Base-by-base conservation (phyloP, 37 sponge, comb jelly and placozoan genomes). In the Ianthella basta region DNA sequence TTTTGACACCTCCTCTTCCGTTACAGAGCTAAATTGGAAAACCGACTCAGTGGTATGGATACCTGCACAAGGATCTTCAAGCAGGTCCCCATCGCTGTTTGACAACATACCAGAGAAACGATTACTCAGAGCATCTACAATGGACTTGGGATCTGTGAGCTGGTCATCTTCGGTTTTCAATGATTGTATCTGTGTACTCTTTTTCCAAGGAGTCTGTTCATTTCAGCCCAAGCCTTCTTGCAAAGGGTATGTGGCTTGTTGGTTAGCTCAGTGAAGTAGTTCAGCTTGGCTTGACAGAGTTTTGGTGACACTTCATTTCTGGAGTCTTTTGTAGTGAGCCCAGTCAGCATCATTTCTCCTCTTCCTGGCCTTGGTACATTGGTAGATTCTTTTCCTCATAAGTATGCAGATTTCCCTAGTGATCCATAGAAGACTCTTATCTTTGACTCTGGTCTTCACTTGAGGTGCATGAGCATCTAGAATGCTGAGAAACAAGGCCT, bases 131-230 rank as follows among this genome's bases (percentile, higher is more conserved):
- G 23, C 29, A 16, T 66, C 68, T 14, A 23, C 68, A 66, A 66
- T 66, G 68, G 68, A 13, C n/a, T n/a, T n/a, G 14, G 14, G 68
- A 19, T 56, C 59, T 19, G 59, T 56, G 16, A 56, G 59, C 59
- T 19, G 16, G 18, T 56, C 18, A 18, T 56, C 59, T 18, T 18
- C 59, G 59, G 59, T 56, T 56, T 56, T 56, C 18, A 56, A 56
- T 15, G 18, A 24, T n/a, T 15, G 27, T 23, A 27, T 27, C 23
- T n/a, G n/a, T n/a, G n/a, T n/a, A n/a, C n/a, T n/a, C n/a, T 66
- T 24, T n/a, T 66, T 14, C 68, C 68, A 24, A 66, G 29, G 27
- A 66, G 68, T 23, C 68, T 66, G 29, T 66, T 66, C 29, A 66
- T 23, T 66, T 66, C 23, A 24, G 23, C 23, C 68, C 68, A 66